Evolutionary conservation across 2,113 vertebrate species (phyloP).

Genomic region (Ceyx melanurus): DNA sequence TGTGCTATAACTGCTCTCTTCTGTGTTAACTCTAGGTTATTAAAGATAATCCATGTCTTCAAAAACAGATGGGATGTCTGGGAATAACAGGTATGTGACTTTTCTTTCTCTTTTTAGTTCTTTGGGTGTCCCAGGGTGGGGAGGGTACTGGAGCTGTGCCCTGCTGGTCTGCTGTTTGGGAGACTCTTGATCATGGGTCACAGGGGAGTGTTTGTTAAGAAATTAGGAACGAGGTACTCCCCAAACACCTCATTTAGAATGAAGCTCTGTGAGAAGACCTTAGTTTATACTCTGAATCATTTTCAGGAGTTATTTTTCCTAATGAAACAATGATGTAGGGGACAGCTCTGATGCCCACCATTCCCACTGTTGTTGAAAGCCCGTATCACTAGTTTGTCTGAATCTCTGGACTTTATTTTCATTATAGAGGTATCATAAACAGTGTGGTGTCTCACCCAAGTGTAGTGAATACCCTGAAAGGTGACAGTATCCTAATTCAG

Average conservation of each 20-base stretch:
- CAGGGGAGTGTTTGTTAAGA: background rate
- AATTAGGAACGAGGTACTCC: background rate
- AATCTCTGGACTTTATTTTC: background rate
- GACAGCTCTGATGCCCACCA: background rate
- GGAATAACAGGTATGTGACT: conserved; percentile 40
- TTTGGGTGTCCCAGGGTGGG: background rate
- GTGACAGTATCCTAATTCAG: background rate
- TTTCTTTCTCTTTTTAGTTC: background rate
- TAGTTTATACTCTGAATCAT: background rate
- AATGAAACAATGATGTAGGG: background rate
- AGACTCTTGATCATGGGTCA: background rate
- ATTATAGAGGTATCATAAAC: background rate
- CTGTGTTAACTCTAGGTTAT: conserved; percentile 39
- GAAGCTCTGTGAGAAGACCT: background rate
- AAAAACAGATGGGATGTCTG: background rate
- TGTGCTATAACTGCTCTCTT: background rate
- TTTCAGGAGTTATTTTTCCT: background rate
- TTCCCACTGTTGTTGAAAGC: background rate
- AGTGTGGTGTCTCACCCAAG: background rate
- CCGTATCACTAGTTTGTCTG: background rate
- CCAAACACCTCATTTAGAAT: background rate
- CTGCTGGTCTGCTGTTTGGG: accelerated
- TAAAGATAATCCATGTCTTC: background rate
- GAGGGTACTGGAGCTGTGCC: background rate
- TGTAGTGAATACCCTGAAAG: background rate